phyloP scores from a whole-genome alignment of 2,113 vertebrate species.

The Erythrocebus patas region DNA sequence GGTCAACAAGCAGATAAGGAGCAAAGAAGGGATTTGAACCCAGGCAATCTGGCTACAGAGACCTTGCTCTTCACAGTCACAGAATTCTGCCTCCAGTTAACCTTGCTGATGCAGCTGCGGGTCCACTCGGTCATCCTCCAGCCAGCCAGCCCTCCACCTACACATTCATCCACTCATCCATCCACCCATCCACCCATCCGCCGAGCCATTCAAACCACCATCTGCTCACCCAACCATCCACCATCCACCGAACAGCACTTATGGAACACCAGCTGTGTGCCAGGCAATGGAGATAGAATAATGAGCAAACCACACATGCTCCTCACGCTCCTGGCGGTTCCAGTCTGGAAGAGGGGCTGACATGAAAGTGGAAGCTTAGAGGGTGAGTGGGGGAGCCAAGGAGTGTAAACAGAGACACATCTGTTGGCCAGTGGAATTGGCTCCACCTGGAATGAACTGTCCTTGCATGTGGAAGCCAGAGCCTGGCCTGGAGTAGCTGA shows the following conservation, averaged over 20 bases:
- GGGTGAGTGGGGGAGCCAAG: background rate
- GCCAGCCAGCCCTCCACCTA: too few species aligned
- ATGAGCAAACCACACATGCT: rapidly evolving
- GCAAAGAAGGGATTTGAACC: background rate
- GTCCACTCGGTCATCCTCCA: background rate
- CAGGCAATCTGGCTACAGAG: background rate
- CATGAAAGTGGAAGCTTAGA: background rate
- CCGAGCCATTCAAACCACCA: background rate
- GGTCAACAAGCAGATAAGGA: background rate
- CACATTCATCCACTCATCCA: background rate
- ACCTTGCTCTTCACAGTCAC: background rate
- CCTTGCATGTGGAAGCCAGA: background rate
- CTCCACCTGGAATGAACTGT: background rate
- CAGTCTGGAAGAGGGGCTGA: background rate
- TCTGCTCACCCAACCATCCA: too few species aligned
- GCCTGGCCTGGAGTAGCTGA: background rate
- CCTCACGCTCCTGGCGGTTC: background rate
- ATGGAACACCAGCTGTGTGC: background rate
- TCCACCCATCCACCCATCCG: too few species aligned
- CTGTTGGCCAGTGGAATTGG: background rate
- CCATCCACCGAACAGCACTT: background rate
- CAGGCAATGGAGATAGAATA: background rate
- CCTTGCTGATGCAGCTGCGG: background rate
- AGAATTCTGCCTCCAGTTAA: background rate
- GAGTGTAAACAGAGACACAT: background rate